Evolutionary conservation across 2,797 vertebrate species (phyloP).

Genomic region (Melanotaenia boesemani): DNA sequence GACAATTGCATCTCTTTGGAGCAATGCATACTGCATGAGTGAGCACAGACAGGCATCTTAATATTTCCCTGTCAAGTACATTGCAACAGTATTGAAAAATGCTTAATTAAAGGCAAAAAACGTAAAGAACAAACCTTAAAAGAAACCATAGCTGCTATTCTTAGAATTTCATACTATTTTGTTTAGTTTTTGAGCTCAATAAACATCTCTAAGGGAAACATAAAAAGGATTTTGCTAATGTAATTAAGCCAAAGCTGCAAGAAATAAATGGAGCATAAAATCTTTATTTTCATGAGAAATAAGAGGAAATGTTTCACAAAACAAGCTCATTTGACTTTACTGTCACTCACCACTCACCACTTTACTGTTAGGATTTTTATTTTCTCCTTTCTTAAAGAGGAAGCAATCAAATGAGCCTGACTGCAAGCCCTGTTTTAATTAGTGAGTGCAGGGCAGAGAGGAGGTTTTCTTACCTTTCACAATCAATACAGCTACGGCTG

Average conservation of each 20-base stretch:
- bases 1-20: conserved; percentile 56
- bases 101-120: conserved; percentile 46
- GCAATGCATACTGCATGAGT: conserved; percentile 59
- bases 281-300: conserved; percentile 40
- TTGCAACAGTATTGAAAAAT: conserved; percentile 54
- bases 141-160: conserved; percentile 21
- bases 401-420: conserved; percentile 45
- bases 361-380: conserved; percentile 35
- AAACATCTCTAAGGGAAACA: conserved; percentile 26
- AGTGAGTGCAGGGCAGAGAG: conserved; percentile 47
- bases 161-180: conserved; percentile 28
- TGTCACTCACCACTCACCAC: too few species aligned
- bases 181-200: conserved; percentile 33
- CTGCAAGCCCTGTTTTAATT: conserved; percentile 64
- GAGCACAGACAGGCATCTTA: conserved; percentile 57
- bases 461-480: conserved; percentile 90
- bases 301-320: conserved; percentile 27
- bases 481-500: conserved; percentile 92
- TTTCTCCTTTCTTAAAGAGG: conserved; percentile 9
- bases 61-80: conserved; percentile 50
- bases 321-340: conserved; percentile 39
- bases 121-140: neutral
- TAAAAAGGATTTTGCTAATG: conserved; percentile 36
- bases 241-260: conserved; percentile 40
- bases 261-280: conserved; percentile 50